Evolutionary conservation across 2,113 vertebrate species (phyloP).

Genomic region (Jaculus jaculus): DNA sequence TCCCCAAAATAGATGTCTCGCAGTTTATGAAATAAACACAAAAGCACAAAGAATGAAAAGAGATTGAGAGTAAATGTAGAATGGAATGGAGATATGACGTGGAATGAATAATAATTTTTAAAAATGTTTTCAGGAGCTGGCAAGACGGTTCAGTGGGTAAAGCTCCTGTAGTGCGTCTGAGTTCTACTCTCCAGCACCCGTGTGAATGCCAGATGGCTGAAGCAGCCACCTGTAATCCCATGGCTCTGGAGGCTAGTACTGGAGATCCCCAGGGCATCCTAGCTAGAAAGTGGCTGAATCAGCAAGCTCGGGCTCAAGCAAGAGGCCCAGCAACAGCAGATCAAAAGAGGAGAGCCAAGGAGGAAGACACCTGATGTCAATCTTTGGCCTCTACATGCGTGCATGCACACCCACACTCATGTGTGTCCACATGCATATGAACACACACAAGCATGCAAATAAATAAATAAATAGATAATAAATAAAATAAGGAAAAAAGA

Average conservation of each 20-base stretch:
- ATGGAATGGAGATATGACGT: background rate
- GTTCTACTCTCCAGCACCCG: too few species aligned
- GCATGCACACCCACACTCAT: background rate
- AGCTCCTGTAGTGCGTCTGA: too few species aligned
- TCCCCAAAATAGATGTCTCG: background rate
- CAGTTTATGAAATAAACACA: background rate
- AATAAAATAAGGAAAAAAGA: background rate
- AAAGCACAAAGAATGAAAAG: background rate
- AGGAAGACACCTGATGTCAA: background rate
- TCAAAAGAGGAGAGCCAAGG: background rate
- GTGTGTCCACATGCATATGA: background rate
- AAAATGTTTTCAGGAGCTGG: background rate
- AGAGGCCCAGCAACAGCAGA: too few species aligned
- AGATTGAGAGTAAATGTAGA: background rate
- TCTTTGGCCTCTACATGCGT: too few species aligned
- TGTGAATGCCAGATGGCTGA: too few species aligned
- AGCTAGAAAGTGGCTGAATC: too few species aligned
- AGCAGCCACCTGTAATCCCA: too few species aligned
- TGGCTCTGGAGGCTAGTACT: too few species aligned
- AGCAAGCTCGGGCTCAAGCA: too few species aligned
- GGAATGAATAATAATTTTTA: background rate
- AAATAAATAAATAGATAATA: too few species aligned
- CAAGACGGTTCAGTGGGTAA: background rate
- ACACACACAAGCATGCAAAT: too few species aligned
- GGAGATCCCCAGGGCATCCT: too few species aligned